Conservation (phyloP, 2,888 invertebrate genomes). For the Sarcophaga variegata region DNA sequence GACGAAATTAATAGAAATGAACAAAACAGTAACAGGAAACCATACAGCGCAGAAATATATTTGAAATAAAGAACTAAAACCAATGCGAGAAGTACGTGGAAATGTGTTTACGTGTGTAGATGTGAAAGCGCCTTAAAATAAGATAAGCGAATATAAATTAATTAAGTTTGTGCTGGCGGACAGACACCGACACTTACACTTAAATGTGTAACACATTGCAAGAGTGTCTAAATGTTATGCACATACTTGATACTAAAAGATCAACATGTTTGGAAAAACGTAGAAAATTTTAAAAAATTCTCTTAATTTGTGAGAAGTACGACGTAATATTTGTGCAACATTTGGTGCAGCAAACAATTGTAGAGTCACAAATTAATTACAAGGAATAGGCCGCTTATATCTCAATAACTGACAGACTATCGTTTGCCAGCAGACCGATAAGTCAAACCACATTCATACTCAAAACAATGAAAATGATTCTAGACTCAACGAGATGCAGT, state of each 20-base stretch:
- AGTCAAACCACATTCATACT: no score
- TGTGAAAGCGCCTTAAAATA: background rate
- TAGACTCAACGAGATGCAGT: no score
- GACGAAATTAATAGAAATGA: background rate
- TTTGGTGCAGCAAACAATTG: no score
- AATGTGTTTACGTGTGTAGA: background rate
- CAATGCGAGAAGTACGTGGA: slow-evolving; percentile 41
- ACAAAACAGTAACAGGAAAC: background rate
- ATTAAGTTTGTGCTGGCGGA: background rate
- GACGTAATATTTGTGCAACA: no score
- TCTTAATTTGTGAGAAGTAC: background rate
- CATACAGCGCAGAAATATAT: no score
- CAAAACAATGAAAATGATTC: no score
- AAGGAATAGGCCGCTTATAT: no score
- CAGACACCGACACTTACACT: background rate
- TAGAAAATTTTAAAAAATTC: background rate
- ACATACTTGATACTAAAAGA: background rate
- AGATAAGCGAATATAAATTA: background rate
- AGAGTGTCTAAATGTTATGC: no score
- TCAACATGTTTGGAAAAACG: slow-evolving; percentile 3
- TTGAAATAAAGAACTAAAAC: background rate
- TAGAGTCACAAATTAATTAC: no score
- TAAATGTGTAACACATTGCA: background rate
- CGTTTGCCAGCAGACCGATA: no score
- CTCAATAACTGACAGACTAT: no score